phyloP scores from a whole-genome alignment of 2,113 vertebrate genomes.

The Tauraco erythrolophus region DNA sequence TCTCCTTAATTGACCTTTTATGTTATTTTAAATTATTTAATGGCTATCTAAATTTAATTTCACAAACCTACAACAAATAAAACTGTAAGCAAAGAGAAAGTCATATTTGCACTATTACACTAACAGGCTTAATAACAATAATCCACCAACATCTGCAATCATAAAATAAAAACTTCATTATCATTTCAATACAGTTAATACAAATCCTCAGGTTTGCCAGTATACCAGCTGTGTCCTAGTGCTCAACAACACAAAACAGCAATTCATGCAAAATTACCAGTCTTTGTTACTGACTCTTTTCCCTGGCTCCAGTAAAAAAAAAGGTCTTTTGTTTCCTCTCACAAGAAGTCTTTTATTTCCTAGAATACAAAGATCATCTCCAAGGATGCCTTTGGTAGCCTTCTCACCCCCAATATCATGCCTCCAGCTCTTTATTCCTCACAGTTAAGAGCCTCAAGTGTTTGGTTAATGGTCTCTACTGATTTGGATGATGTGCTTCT shows the following conservation, averaged over 20 bases:
- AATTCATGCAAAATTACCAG: slow-evolving; percentile 80
- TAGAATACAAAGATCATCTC: slow-evolving; percentile 53
- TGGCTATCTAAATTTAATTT: slow-evolving; percentile 40
- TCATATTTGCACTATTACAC: slow-evolving; percentile 73
- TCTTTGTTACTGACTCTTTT: slow-evolving; percentile 76
- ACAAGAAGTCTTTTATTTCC: slow-evolving; percentile 60
- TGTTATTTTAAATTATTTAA: slow-evolving; percentile 19
- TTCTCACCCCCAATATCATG: slow-evolving; percentile 14
- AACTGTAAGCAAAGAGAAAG: slow-evolving; percentile 60
- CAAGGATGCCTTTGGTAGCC: slow-evolving; percentile 33
- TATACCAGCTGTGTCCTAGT: slow-evolving; percentile 76
- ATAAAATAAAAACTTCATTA: slow-evolving; percentile 82
- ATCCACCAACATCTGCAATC: slow-evolving; percentile 77
- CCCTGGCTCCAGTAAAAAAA: no score
- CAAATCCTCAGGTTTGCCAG: slow-evolving; percentile 76
- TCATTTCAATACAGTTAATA: slow-evolving; percentile 78
- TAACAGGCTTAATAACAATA: slow-evolving; percentile 81
- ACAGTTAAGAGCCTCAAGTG: background rate
- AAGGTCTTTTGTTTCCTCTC: slow-evolving; percentile 75
- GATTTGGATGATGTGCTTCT: background rate
- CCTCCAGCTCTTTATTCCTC: background rate
- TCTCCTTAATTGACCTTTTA: background rate
- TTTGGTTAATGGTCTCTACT: background rate
- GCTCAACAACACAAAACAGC: slow-evolving; percentile 75
- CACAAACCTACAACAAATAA: slow-evolving; percentile 55